phyloP scores from a whole-genome alignment of 2,113 vertebrate genomes.

The Nycticorax nycticorax region DNA sequence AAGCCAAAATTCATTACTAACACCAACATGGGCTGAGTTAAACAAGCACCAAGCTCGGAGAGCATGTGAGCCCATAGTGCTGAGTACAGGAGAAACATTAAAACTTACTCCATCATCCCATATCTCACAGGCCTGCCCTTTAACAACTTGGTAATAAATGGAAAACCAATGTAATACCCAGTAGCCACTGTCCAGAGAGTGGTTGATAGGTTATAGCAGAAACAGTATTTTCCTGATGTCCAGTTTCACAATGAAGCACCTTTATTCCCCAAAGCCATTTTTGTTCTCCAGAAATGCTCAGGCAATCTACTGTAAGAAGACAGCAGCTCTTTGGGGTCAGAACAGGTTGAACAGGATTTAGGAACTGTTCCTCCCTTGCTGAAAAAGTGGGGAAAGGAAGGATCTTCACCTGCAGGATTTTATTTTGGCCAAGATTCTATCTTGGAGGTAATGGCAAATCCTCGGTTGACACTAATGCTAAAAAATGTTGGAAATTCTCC shows the following conservation, averaged over 20 bases:
- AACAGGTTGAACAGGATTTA: not conserved
- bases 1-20: not conserved
- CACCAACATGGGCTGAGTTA: not conserved
- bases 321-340: not conserved
- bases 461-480: not conserved
- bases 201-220: not conserved
- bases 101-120: not conserved
- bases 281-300: not conserved
- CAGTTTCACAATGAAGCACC: not conserved
- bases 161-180: not conserved
- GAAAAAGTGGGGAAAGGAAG: not conserved
- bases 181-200: not conserved
- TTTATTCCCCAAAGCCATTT: not conserved
- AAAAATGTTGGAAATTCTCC: not conserved
- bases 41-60: not conserved
- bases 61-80: not conserved
- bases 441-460: not conserved
- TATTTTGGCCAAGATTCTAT: not conserved
- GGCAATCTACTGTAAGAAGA: not conserved
- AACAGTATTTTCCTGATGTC: not conserved
- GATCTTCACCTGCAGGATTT: not conserved
- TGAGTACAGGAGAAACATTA: not conserved
- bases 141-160: not conserved
- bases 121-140: not conserved
- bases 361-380: not conserved